Percentiles rank a stretch among this genome's conserved stretches.
Conservation (phyloP, 2,797 vertebrate species). For the Glossophaga mutica region DNA sequence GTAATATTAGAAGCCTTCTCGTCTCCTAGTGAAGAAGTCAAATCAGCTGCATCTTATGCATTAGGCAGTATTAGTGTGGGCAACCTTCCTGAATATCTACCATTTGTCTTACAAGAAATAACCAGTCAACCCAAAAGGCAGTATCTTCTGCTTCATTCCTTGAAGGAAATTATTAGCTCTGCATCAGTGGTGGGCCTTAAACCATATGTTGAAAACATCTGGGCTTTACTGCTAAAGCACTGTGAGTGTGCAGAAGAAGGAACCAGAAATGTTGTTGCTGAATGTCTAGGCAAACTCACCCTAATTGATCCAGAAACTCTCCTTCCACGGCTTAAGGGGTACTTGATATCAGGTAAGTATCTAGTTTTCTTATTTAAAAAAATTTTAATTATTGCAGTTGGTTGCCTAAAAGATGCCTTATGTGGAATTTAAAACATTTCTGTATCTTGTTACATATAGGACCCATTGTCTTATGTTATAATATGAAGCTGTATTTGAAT, state of each 20-base stretch:
- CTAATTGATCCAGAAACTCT: constrained; percentile 97
- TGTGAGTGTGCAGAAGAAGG: constrained; percentile 98
- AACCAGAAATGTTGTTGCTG: constrained; percentile 97
- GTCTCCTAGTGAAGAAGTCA: constrained; percentile 98
- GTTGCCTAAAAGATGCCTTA: constrained; percentile 3
- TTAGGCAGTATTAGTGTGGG: constrained; percentile 98
- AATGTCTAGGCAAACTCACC: constrained; percentile 97
- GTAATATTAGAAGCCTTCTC: constrained; percentile 98
- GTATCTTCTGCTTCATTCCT: constrained; percentile 97
- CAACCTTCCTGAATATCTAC: constrained; percentile 97
- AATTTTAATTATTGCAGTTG: background rate
- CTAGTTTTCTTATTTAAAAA: background rate
- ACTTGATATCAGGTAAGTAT: constrained; percentile 93
- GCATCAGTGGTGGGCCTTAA: constrained; percentile 94
- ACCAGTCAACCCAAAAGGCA: constrained; percentile 96
- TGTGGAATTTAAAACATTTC: background rate
- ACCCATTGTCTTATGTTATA: background rate
- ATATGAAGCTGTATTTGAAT: background rate
- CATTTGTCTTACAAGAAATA: constrained; percentile 98
- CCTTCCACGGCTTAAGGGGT: constrained; percentile 96
- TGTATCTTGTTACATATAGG: background rate
- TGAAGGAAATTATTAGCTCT: constrained; percentile 99
- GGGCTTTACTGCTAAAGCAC: constrained; percentile 96
- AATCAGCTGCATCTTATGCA: constrained; percentile 97
- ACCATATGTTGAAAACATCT: constrained; percentile 97